phyloP scores from a whole-genome alignment of 2,113 vertebrate genomes.

The Axis porcinus region DNA sequence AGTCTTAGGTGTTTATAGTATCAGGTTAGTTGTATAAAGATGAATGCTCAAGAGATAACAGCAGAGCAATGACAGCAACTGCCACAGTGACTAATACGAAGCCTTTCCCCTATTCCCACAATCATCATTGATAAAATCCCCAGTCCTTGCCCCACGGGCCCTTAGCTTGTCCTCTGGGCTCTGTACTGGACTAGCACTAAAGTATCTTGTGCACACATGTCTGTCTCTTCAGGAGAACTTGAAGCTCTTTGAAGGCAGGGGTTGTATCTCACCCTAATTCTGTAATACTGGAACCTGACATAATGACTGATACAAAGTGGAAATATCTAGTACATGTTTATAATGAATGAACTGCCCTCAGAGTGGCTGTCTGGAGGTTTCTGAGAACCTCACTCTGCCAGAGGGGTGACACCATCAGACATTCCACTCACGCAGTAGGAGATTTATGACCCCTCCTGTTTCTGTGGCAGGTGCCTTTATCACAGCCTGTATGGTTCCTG shows the following conservation, averaged over 20 bases:
- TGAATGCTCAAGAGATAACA: background rate
- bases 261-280: background rate
- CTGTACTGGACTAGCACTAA: background rate
- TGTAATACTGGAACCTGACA: background rate
- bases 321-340: background rate
- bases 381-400: background rate
- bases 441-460: slow-evolving; percentile 41
- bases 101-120: background rate
- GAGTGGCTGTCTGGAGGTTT: background rate
- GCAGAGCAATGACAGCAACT: background rate
- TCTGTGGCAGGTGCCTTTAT: slow-evolving; percentile 61
- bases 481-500: background rate
- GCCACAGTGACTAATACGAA: background rate
- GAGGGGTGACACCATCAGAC: background rate
- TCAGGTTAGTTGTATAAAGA: background rate
- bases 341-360: background rate
- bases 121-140: background rate
- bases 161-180: background rate
- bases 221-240: background rate
- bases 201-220: rapidly evolving
- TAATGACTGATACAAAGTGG: background rate
- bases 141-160: background rate
- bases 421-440: background rate
- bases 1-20: background rate
- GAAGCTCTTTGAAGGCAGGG: slow-evolving; percentile 24